Evolutionary conservation across 2,113 vertebrate species (phyloP).

Genomic region (Maccullochella peelii): DNA sequence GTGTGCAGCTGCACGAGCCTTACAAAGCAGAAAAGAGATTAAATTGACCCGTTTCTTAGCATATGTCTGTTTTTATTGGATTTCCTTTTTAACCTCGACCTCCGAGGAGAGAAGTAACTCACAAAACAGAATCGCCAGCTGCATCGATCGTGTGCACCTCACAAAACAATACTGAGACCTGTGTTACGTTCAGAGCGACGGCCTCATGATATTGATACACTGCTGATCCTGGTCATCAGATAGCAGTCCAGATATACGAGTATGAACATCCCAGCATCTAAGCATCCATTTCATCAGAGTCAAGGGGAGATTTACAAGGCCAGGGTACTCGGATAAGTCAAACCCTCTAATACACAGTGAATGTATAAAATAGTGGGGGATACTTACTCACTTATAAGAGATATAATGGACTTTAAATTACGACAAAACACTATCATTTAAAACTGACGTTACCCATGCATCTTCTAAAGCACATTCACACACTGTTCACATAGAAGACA

Average conservation of each 20-base stretch:
- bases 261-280: constrained; percentile 11
- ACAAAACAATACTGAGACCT: constrained; percentile 16
- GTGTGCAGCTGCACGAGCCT: constrained; percentile 6
- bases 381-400: background rate
- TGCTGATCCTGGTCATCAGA: constrained; percentile 20
- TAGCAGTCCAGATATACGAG: constrained; percentile 8
- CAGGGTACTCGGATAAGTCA: constrained; percentile 1
- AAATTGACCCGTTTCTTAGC: constrained; percentile 54
- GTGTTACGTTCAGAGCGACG: constrained; percentile 7
- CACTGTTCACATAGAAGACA: background rate
- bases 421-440: constrained; percentile 17
- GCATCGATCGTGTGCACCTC: constrained; percentile 37
- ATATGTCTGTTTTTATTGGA: constrained; percentile 42
- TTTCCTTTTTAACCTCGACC: constrained; percentile 45
- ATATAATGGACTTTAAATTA: constrained; percentile 32
- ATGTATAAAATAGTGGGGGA: background rate
- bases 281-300: constrained; percentile 7
- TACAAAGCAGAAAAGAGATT: constrained; percentile 34
- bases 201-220: constrained; percentile 39
- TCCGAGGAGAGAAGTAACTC: constrained; percentile 37
- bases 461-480: background rate
- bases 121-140: constrained; percentile 41
- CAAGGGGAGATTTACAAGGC: constrained; percentile 26
- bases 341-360: background rate
- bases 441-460: background rate